Evolutionary conservation across 2,888 invertebrate genomes (phyloP).

Genomic region (Penaeus monodon): DNA sequence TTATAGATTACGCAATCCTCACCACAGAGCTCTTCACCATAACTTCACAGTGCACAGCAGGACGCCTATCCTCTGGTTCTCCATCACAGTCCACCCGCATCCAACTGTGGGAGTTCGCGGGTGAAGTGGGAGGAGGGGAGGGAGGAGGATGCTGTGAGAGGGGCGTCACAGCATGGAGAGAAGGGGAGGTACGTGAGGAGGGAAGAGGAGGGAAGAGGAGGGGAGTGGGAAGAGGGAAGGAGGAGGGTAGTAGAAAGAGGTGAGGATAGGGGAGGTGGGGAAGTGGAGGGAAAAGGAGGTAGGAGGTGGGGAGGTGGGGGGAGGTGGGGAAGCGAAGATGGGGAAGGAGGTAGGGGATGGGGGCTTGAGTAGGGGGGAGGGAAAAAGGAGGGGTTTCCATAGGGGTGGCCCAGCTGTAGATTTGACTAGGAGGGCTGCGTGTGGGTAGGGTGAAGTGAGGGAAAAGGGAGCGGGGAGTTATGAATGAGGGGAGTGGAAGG

Average conservation of each 20-base stretch:
- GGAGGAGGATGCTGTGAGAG: neutral
- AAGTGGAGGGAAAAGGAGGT: conserved; percentile 1
- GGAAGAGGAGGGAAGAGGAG: neutral
- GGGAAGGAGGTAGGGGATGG: conserved; percentile 1
- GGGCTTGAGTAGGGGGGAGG: neutral
- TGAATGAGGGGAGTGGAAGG: neutral
- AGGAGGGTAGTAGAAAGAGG: neutral
- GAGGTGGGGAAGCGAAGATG: neutral
- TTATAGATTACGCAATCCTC: too few relatives aligned
- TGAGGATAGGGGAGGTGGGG: neutral
- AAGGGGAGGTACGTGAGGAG: neutral
- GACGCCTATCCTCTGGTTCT: neutral
- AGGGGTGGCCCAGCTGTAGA: neutral
- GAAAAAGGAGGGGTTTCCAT: neutral
- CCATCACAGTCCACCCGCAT: neutral
- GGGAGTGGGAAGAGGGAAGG: neutral
- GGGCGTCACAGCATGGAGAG: neutral
- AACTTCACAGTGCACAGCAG: too few relatives aligned
- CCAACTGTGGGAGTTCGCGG: neutral
- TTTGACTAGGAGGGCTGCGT: too few relatives aligned
- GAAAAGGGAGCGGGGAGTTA: neutral
- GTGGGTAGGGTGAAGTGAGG: too few relatives aligned
- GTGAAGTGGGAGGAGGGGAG: conserved; percentile 8
- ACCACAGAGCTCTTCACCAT: too few relatives aligned
- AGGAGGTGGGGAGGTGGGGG: neutral